phyloP scores from a whole-genome alignment of 1,140 invertebrate species.

The Sarcophaga peregrina region DNA sequence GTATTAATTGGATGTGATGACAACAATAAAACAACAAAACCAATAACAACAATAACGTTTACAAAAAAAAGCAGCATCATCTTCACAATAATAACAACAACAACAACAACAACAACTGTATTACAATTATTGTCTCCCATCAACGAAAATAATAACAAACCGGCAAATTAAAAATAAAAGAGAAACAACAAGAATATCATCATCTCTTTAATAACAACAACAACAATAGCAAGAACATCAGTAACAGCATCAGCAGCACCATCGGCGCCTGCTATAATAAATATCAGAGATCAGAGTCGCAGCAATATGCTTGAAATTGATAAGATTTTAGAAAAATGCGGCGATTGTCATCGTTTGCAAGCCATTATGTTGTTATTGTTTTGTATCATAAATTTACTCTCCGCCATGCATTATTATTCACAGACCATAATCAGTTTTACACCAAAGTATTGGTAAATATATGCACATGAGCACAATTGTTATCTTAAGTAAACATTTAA shows the following conservation, averaged over 20 bases:
- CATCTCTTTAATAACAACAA: too few species aligned
- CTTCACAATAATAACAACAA: neutral
- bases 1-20: too few species aligned
- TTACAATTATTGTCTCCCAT: too few species aligned
- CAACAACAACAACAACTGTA: neutral
- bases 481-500: too few species aligned
- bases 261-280: neutral
- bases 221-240: constrained; percentile 45
- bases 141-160: neutral
- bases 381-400: constrained; percentile 67
- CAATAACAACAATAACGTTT: too few species aligned
- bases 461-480: too few species aligned
- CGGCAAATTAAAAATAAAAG: neutral
- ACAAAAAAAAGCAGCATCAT: too few species aligned
- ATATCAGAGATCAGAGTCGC: neutral
- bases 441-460: constrained; percentile 63
- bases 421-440: constrained; percentile 68
- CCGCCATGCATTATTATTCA: constrained; percentile 68
- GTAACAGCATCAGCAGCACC: constrained; percentile 48
- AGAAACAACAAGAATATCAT: neutral
- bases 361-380: constrained; percentile 69
- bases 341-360: constrained; percentile 71
- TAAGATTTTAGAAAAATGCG: constrained; percentile 62
- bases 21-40: too few species aligned
- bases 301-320: constrained; percentile 47